Conservation (phyloP, 2,113 vertebrate species). For the Ochotona princeps region DNA sequence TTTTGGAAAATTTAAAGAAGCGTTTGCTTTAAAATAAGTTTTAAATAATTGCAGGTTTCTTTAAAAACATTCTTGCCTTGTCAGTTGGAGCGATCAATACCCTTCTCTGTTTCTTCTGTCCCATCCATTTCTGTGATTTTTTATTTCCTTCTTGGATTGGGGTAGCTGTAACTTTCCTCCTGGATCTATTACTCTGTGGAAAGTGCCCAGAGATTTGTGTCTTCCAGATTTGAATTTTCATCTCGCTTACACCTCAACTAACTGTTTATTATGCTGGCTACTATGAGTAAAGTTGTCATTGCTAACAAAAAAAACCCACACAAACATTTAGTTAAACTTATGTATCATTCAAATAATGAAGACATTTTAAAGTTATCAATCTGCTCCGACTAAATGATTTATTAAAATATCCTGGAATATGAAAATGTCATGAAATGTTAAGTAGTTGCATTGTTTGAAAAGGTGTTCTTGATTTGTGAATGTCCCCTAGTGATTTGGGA, state of each 20-base stretch:
- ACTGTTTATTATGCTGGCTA: background rate
- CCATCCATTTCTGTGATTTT: background rate
- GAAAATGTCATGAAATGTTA: slow-evolving; percentile 15
- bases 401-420: slow-evolving; percentile 54
- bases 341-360: slow-evolving; percentile 41
- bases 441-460: slow-evolving; percentile 28
- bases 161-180: background rate
- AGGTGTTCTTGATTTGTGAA: slow-evolving; percentile 2
- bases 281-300: background rate
- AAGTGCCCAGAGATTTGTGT: background rate
- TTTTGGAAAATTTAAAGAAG: slow-evolving; percentile 6
- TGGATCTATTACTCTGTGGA: background rate
- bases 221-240: background rate
- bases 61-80: background rate
- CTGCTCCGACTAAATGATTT: background rate
- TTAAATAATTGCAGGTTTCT: slow-evolving; percentile 8
- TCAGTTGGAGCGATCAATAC: background rate
- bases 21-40: slow-evolving; percentile 44
- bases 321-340: background rate
- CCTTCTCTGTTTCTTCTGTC: background rate
- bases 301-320: background rate
- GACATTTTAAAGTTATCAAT: background rate
- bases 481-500: background rate
- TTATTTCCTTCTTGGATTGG: background rate
- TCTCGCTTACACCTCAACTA: background rate